These are phyloP conservation scores for Melospiza melodia DNA, from an alignment of 2,113 vertebrate genomes.

Conservation along the genomic window DNA sequence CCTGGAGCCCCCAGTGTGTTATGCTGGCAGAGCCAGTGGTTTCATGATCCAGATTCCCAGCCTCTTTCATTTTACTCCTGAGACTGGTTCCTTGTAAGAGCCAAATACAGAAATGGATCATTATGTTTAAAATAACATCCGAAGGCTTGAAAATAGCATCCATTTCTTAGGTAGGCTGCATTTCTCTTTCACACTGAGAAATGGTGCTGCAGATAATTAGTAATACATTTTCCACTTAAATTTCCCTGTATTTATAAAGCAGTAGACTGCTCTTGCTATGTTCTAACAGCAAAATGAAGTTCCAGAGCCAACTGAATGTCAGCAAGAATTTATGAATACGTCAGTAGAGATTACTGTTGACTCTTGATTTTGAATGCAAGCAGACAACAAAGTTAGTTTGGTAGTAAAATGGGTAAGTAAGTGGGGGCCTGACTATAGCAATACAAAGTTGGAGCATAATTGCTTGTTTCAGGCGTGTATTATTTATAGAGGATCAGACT, in stretches of 20 bases:
- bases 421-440: not conserved
- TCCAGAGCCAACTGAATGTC: slow-evolving; percentile 26
- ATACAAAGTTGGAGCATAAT: not conserved
- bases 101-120: slow-evolving; percentile 19
- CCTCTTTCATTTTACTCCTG: not conserved
- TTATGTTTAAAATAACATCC: slow-evolving; percentile 13
- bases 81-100: not conserved
- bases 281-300: slow-evolving; percentile 23
- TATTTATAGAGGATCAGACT: not conserved
- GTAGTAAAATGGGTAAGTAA: not conserved
- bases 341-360: not conserved
- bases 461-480: not conserved
- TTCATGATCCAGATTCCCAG: not conserved
- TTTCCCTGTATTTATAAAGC: not conserved
- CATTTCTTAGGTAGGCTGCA: slow-evolving; percentile 9
- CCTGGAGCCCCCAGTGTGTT: not conserved
- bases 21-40: not conserved
- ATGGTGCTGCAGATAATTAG: slow-evolving; percentile 36
- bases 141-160: slow-evolving; percentile 42
- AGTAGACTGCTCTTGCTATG: slow-evolving; percentile 15
- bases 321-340: slow-evolving; percentile 14
- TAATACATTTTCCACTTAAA: not conserved
- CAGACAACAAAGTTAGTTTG: not conserved
- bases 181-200: slow-evolving; percentile 42
- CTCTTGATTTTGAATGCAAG: not conserved